Conservation (phyloP, 2,888 invertebrate genomes). For the Acheta domesticus region DNA sequence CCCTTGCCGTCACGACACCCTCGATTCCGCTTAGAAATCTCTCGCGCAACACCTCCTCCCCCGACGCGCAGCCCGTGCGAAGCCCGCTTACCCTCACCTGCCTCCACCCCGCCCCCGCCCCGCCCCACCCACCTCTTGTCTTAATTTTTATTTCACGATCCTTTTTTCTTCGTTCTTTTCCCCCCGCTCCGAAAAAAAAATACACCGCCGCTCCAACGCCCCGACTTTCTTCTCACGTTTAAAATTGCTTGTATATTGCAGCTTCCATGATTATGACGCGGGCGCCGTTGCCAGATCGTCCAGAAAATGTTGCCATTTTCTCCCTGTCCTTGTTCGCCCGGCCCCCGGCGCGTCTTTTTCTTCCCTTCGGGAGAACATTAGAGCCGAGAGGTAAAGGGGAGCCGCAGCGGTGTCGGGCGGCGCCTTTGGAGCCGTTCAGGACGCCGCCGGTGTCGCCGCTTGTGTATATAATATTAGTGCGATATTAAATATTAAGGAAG, state of each 20-base stretch:
- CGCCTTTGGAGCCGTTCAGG: neutral
- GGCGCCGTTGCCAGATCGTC: constrained; percentile 18
- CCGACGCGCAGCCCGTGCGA: neutral
- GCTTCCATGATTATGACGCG: constrained; percentile 18
- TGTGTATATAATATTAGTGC: constrained; percentile 18
- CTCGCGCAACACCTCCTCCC: too few species aligned
- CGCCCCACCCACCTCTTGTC: neutral
- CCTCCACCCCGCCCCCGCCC: neutral
- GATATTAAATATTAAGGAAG: constrained; percentile 31
- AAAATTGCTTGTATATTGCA: constrained; percentile 11
- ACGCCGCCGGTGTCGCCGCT: neutral
- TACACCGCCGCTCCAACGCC: constrained; percentile 1
- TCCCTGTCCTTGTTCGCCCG: neutral
- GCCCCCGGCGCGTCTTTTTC: neutral
- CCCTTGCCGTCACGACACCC: neutral
- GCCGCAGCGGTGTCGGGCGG: neutral
- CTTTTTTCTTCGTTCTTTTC: neutral
- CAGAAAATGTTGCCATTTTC: constrained; percentile 18
- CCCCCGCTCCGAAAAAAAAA: neutral
- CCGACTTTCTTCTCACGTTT: constrained; percentile 18
- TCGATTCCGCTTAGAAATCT: too few species aligned
- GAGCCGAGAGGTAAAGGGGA: constrained; percentile 18
- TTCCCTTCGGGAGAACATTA: constrained; percentile 8
- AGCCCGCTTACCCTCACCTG: neutral
- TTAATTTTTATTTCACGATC: constrained; percentile 18